Evolutionary conservation across 2,113 vertebrate genomes (phyloP), one percentile per base, ranked within the genome.

Genomic region (Hypanus sabinus): DNA sequence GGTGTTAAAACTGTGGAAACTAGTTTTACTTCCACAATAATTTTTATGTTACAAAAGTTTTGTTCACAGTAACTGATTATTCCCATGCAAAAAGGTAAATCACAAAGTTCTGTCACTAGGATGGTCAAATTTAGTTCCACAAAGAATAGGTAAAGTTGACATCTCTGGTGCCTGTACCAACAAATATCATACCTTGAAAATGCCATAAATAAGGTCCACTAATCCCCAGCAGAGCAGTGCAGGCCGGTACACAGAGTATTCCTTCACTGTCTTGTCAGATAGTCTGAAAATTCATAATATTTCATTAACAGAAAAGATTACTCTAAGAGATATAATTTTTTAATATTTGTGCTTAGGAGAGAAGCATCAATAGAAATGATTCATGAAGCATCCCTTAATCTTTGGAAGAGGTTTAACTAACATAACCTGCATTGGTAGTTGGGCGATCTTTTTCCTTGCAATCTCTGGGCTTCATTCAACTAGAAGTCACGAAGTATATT

Each of bases 151-250:
- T 0, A 20, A 27, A 5, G 20, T 6, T 38, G 24, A 83, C 22
- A 22, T 27, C 5, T 18, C 36, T 38, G 36, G 3, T 38, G 36
- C 20, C 38, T 85, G 8, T 0, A 33, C 62, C 18, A 91, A 91
- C 60, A n/a, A 20, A 33, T 3, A 16, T 46, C 95, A 95, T 97
- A 99, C 99, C 98, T 98, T 99, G 95, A 99, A 99, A 98, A 99
- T 99, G 97, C 97, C 98, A 95, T 99, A 99, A 94, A 99, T 98
- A 57, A 99, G 98, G 95, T 99, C 99, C 2, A 99, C 98, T 11
- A 99, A 97, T 81, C 98, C 99, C 99, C 99, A 99, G 95, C 99
- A 99, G 96, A 99, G 98, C 94, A 99, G 98, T 12, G 98, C 97
- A 0, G 98, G 99, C 95, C 99, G 98, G 94, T 99, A 99, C 0